Conservation (phyloP, 2,888 invertebrate genomes). For the Chorisops tibialis region DNA sequence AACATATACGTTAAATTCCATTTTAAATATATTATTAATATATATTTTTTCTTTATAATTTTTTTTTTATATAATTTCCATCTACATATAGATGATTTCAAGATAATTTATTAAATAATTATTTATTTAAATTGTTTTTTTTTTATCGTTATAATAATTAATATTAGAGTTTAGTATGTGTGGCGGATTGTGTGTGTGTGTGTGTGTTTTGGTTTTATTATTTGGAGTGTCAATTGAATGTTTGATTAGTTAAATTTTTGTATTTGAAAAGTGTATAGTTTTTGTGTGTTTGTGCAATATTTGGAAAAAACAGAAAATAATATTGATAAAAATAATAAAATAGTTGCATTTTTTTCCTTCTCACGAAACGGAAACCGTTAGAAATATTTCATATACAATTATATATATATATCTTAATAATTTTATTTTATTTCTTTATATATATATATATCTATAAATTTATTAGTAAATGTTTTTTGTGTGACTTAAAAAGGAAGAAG, state of each 20-base stretch:
- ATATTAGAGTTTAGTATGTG: neutral
- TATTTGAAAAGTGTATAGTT: too few species aligned
- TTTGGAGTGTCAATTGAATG: too few species aligned
- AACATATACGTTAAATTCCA: conserved; percentile 41
- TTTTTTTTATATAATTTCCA: conserved; percentile 33
- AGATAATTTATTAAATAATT: conserved; percentile 26
- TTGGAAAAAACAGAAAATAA: too few species aligned
- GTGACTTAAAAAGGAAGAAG: neutral
- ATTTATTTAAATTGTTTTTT: conserved; percentile 13
- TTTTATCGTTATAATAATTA: conserved; percentile 16
- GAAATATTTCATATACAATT: conserved; percentile 15
- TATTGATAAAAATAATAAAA: too few species aligned
- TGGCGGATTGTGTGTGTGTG: neutral
- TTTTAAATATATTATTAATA: conserved; percentile 35
- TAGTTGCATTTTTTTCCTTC: neutral
- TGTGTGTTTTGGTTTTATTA: neutral
- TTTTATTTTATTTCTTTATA: conserved; percentile 15
- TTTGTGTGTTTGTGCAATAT: too few species aligned
- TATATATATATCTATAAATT: conserved; percentile 10
- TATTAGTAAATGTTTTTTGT: neutral
- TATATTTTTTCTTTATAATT: conserved; percentile 23
- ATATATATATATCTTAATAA: conserved; percentile 16
- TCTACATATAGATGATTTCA: conserved; percentile 44
- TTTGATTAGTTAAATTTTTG: neutral
- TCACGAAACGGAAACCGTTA: conserved; percentile 22